phyloP scores from a whole-genome alignment of 2,113 vertebrate species.

The Picathartes gymnocephalus region DNA sequence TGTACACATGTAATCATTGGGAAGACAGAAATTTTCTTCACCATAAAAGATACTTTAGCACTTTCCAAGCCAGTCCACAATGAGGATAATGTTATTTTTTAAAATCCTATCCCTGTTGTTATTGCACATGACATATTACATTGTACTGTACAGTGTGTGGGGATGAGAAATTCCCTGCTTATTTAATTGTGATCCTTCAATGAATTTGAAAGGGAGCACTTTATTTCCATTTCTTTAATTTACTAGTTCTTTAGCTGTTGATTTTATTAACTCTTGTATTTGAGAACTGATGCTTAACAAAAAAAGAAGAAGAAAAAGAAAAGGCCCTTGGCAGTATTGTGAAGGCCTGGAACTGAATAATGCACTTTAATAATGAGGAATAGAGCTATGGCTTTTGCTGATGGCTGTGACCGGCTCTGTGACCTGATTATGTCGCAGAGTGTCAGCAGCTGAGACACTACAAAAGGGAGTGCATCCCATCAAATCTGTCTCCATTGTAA shows the following conservation, averaged over 20 bases:
- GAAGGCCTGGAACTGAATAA: slow-evolving; percentile 78
- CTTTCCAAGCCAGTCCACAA: neutral
- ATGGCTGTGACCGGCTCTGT: slow-evolving; percentile 83
- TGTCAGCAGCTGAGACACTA: slow-evolving; percentile 84
- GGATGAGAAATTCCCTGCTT: slow-evolving; percentile 31
- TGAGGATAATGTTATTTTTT: neutral
- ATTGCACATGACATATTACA: slow-evolving; percentile 6
- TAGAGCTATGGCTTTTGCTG: slow-evolving; percentile 80
- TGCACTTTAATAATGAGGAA: slow-evolving; percentile 81
- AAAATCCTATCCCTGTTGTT: neutral
- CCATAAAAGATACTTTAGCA: neutral
- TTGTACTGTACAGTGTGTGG: neutral
- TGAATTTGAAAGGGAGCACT: slow-evolving; percentile 37
- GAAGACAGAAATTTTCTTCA: neutral
- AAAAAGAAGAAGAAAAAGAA: neutral
- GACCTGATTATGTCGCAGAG: slow-evolving; percentile 88
- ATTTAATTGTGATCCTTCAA: slow-evolving; percentile 63
- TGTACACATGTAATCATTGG: neutral
- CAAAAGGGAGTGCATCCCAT: slow-evolving; percentile 82
- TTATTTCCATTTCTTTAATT: slow-evolving; percentile 62
- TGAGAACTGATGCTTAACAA: slow-evolving; percentile 50
- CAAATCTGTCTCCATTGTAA: slow-evolving; percentile 80
- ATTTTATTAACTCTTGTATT: slow-evolving; percentile 66
- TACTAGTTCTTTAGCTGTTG: slow-evolving; percentile 42
- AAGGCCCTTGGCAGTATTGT: slow-evolving; percentile 69